Base-by-base conservation (phyloP, 2,888 invertebrate species). In the Andrena fulva region DNA sequence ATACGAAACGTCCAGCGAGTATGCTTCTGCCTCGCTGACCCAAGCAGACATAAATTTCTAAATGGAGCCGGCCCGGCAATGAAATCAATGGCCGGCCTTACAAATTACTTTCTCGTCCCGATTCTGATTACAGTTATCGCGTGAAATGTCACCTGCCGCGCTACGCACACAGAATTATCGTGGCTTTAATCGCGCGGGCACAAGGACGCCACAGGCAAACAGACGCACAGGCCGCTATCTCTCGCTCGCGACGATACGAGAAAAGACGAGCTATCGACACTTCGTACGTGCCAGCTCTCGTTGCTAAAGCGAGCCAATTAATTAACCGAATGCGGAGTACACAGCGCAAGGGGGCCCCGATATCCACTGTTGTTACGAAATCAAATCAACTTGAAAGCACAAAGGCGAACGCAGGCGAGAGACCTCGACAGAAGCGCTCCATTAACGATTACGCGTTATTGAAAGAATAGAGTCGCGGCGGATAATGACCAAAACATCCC, bases 151-250 rank as follows among this genome's bases (percentile, higher is more conserved):
- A 48, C 60, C 52, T 35, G 35, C 59, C 27, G 16, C 16, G 50
- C 48, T 52, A 52, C 42, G 52, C 42, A 62, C 42, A 62, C 77
- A 62, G 12, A n/a, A 29, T 62, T 78, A 76, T 67, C 77, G 75
- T 75, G 10, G 0, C 16, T 75, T 24, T 50, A 67, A 76, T 78
- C 77, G 42, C 16, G 20, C 10, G 50, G n/a, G 77, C 6, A 64
- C 77, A 75, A 76, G 77, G 77, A 66, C 77, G n/a, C 5, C 0
- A 8, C 24, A 10, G 42, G 77, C 67, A 77, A 77, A 77, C 59
- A 76, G 42, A 10, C 35, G 60, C n/a, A 48, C 20, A 52, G 8
- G 1, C 56, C 12, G 52, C 35, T 62, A 76, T 73, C 70, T 73
- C n/a, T 0, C 16, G 10, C 16, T 12, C 33, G 60, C 24, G 77